Evolutionary conservation across 2,113 vertebrate species (phyloP), one percentile per base, ranked within the genome.

Genomic region (Solea senegalensis): DNA sequence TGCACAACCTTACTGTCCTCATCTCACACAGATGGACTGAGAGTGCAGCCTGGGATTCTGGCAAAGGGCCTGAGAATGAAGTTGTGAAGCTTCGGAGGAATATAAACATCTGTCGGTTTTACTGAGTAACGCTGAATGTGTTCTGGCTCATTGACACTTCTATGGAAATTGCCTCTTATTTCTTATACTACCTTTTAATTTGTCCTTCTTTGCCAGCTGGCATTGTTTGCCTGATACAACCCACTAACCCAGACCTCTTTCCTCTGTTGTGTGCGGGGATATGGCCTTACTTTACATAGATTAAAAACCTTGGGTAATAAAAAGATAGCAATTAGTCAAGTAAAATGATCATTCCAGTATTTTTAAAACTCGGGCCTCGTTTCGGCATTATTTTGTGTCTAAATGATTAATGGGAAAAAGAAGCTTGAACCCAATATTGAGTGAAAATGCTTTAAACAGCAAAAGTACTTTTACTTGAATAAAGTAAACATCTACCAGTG

Each of bases 401-500:
- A 12, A 53, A 53, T 53, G 51, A 53, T 53, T 53, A 53, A 53
- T 53, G 9, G 9, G 10, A 27, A 8, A 27, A 53, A 27, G 16
- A 27, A 13, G 51, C 27, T 27, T 53, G 51, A n/a, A 50, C 16
- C n/a, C n/a, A 26, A 14, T 11, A 26, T 26, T 52, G 53, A 8
- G 53, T 27, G 27, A 14, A 12, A 34, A 55, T 3, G 26, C 26
- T 54, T 4, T 28, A 34, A 55, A 1, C 53, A 34, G 27, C 53
- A 55, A 95, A 93, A 91, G 80, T 63, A 90, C 89, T 88, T 76
- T 34, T 34, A 21, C 21, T 21, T 21, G 21, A 21, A 21, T 1
- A 21, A 21, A 21, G 21, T 21, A 21, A 21, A 21, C 21, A 21
- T 21, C 21, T 21, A 21, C 21, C 21, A 21, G 21, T 21, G 21